These are phyloP conservation scores for Pollachius pollachius DNA, from an alignment of 2,113 vertebrate species.

Conservation along the genomic window DNA sequence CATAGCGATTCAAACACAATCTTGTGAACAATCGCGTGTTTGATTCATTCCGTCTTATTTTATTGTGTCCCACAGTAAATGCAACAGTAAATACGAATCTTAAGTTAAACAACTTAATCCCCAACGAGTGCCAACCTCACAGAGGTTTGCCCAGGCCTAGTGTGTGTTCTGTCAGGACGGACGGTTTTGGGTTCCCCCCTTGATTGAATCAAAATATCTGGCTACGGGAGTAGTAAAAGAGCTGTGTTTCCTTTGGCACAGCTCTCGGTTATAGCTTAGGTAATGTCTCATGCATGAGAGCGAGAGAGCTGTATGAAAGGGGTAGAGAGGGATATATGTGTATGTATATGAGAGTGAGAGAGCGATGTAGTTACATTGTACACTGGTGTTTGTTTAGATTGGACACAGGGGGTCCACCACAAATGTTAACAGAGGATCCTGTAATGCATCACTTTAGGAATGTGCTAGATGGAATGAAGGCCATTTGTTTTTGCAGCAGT, in stretches of 20 bases:
- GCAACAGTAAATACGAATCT: too few relatives aligned
- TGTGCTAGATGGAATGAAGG: conserved; percentile 44
- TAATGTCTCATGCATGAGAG: too few relatives aligned
- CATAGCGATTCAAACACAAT: too few relatives aligned
- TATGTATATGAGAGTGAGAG: conserved; percentile 3
- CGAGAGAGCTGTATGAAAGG: background rate
- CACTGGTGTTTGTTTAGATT: conserved; percentile 54
- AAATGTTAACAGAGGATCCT: conserved; percentile 42
- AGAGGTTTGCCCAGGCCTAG: too few relatives aligned
- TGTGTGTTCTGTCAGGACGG: too few relatives aligned
- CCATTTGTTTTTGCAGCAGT: conserved; percentile 35
- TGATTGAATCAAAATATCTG: too few relatives aligned
- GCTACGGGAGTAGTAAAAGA: conserved; percentile 19
- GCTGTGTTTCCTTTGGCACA: conserved; percentile 44
- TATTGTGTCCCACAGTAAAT: too few relatives aligned
- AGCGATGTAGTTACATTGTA: conserved; percentile 14
- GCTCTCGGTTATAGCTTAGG: background rate
- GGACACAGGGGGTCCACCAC: conserved; percentile 43
- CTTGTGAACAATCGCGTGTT: too few relatives aligned
- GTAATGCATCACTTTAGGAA: conserved; percentile 38
- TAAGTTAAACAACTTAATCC: too few relatives aligned
- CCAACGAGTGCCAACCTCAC: too few relatives aligned
- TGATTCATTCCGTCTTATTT: too few relatives aligned
- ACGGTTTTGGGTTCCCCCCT: too few relatives aligned
- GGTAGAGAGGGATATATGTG: background rate